A percentile compares a stretch with the other conserved stretches of the same genome.
phyloP scores from a whole-genome alignment of 2,113 vertebrate genomes.

The Bubo scandiacus region DNA sequence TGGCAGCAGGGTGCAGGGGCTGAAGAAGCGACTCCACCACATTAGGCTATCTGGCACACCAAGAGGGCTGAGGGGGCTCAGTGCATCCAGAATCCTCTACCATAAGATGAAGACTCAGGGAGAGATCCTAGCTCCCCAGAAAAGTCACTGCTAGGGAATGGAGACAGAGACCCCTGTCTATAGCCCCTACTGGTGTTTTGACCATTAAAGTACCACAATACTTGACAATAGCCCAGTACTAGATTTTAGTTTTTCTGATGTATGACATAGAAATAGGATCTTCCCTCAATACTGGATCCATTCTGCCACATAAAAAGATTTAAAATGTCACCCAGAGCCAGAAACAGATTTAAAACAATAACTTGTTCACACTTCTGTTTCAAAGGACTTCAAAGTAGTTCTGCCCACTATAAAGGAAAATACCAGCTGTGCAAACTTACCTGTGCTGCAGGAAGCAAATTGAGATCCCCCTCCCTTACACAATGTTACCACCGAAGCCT shows the following conservation, averaged over 20 bases:
- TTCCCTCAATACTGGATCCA: neutral
- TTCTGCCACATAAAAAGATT: neutral
- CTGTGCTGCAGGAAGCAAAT: neutral
- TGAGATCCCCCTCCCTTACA: neutral
- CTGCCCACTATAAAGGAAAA: neutral
- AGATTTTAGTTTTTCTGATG: neutral
- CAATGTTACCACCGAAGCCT: neutral
- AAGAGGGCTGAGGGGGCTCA: neutral
- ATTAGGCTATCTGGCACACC: neutral
- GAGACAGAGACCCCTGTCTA: neutral
- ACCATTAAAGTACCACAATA: neutral
- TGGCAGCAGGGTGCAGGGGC: neutral
- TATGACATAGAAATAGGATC: neutral
- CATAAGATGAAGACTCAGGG: neutral
- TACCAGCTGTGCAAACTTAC: neutral
- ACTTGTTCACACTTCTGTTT: neutral
- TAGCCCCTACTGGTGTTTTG: neutral
- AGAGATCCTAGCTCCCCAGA: neutral
- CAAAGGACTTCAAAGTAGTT: neutral
- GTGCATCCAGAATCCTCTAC: neutral
- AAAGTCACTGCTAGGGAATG: neutral
- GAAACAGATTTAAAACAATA: neutral
- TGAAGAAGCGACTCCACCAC: neutral
- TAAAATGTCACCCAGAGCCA: neutral
- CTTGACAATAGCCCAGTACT: neutral